Evolutionary conservation across 2,888 invertebrate genomes (phyloP).

Genomic region (Nebria brevicollis): DNA sequence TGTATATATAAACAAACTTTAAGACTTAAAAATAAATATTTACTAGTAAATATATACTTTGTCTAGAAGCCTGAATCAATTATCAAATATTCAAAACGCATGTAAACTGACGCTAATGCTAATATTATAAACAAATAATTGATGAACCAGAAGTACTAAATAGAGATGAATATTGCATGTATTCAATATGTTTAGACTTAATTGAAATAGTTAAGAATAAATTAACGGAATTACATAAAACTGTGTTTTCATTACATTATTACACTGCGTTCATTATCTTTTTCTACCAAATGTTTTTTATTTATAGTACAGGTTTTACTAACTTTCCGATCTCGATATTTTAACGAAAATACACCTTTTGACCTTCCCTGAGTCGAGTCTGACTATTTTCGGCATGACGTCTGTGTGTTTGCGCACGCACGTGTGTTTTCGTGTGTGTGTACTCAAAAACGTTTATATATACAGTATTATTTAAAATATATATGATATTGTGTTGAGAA

Average conservation of each 20-base stretch:
- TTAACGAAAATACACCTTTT: no score
- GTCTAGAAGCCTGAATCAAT: not conserved
- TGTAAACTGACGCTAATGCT: not conserved
- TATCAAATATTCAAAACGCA: not conserved
- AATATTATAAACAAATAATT: not conserved
- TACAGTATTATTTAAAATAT: no score
- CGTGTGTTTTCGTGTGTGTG: no score
- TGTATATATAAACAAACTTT: not conserved
- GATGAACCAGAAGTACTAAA: slow-evolving; percentile 33
- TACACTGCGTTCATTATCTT: not conserved
- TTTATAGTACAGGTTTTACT: no score
- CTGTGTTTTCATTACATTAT: not conserved
- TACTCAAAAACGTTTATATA: no score
- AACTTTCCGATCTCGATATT: no score
- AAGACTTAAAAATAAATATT: not conserved
- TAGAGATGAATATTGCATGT: slow-evolving; percentile 37
- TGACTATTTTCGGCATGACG: no score
- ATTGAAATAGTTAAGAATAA: slow-evolving; percentile 30
- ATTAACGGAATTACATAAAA: slow-evolving; percentile 40
- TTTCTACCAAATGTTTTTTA: not conserved
- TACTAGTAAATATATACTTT: not conserved
- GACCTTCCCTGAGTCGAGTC: no score
- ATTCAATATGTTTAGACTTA: slow-evolving; percentile 35
- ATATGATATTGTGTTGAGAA: no score
- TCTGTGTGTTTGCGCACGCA: no score